Base-by-base conservation (phyloP, 2,888 invertebrate species). In the Lithosia quadra region DNA sequence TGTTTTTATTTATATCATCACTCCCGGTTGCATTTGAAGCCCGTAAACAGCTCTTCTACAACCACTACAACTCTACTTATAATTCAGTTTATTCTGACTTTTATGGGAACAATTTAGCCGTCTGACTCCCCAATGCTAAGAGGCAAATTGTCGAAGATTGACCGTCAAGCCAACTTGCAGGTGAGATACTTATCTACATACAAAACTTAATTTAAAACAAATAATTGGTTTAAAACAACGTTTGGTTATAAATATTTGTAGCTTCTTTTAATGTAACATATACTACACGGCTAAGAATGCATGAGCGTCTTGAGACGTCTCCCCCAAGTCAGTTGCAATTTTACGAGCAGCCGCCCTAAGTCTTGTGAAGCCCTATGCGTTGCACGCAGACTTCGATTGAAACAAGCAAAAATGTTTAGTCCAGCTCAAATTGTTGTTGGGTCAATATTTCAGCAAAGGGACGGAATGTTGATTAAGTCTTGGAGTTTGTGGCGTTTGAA, bases 251-350 rank as follows among this genome's bases (percentile, higher is more conserved):
- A 62, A 57, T 34, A 55, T n/a, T 28, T 15, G 1, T 2, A 58
- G 11, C 34, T 64, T 89, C 83, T 86, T 68, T 33, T 49, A 21
- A 68, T 68, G 71, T 60, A 13, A 11, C 62, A 39, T 89, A 76
- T 88, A 84, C 92, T 90, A 69, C 65, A 58, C 36, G 75, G 83
- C 87, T 90, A 92, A 92, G 93, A 94, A 94, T 94, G 93, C 94
- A 94, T 89, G 87, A 85, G 80, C 91, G 92, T 92, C 94, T 94
- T 92, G 91, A 94, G 94, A 92, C 91, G 90, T 88, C 87, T 88
- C 93, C 93, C 91, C 89, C 86, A 81, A 89, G 90, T 89, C 87
- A 85, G 88, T 86, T 94, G 94, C 94, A 94, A 92, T 91, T 95
- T 95, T 93, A 95, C 92, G 94, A 94, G 84, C 86, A 83, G 84